Base-by-base conservation (phyloP, 2,888 invertebrate genomes). In the Lasioglossum vierecki region DNA sequence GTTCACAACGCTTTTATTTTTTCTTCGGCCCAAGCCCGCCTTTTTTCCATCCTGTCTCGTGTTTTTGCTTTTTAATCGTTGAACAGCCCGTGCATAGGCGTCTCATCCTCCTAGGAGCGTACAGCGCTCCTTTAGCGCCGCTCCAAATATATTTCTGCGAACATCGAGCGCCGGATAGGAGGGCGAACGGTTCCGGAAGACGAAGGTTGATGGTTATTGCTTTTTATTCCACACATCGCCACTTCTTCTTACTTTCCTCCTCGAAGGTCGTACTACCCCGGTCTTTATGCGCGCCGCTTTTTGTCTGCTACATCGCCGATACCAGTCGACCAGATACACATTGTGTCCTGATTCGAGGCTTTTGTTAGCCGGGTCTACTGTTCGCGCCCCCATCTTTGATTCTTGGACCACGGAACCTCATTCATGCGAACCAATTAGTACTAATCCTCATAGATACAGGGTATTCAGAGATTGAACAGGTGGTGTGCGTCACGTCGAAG, bases 1-100 rank as follows among this genome's bases (percentile, higher is more conserved):
- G 88, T 85, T 84, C 83, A n/a, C 85, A 76, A 88, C 85, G 63
- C 57, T 79, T 83, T 79, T 75, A 53, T 46, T 53, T 39, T n/a
- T 9, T 13, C 80, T 6, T 35, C 13, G 0, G 26, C 53, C 15
- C 1, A 0, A 74, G 4, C 26, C 30, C 44, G 11, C 60, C 15
- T 35, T 30, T 49, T 30, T 49, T 35, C 63, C n/a, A 39, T n/a
- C 18, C 63, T 44, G 77, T 35, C 77, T 18, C 41, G 60, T 83
- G 75, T 83, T 83, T 79, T 83, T 76, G 66, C 66, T 49, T 60
- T 83, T 83, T 84, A 83, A 79, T 83, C 72, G 84, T 70, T 60
- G 60, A 70, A 53, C 74, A 66, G 57, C 49, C 30, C 49, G 26
- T 44, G 60, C 41, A 35, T n/a, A n/a, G 9, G 39, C 41, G 41